A percentile compares a stretch with the other conserved stretches of the same genome.
Evolutionary conservation across 2,797 vertebrate genomes (phyloP).

Genomic region (Pangasius krempfi): DNA sequence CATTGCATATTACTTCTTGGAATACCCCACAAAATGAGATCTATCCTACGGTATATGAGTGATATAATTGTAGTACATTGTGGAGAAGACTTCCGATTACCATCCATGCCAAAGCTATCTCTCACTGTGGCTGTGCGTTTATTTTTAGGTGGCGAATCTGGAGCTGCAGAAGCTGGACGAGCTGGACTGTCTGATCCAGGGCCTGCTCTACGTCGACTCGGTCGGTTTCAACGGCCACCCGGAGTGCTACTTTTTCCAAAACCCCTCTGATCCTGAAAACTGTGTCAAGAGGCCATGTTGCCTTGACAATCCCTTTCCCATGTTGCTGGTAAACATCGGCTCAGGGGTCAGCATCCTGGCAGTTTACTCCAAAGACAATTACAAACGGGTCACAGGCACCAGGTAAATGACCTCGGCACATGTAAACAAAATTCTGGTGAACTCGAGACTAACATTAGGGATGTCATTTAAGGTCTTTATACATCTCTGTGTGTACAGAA

Average conservation of each 20-base stretch:
- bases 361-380: conserved; percentile 88
- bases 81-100: not conserved
- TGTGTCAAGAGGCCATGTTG: conserved; percentile 87
- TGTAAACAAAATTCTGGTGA: not conserved
- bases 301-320: conserved; percentile 85
- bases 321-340: conserved; percentile 88
- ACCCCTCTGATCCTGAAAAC: conserved; percentile 86
- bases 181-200: conserved; percentile 88
- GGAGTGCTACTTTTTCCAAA: conserved; percentile 89
- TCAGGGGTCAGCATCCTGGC: conserved; percentile 89
- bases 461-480: not conserved
- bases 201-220: conserved; percentile 86
- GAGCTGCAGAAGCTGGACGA: conserved; percentile 90
- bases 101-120: not conserved
- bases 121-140: conserved; percentile 19
- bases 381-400: conserved; percentile 86
- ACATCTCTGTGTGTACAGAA: not conserved
- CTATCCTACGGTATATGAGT: not conserved
- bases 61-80: not conserved
- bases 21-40: not conserved
- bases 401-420: conserved; percentile 70
- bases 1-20: not conserved
- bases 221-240: conserved; percentile 87
- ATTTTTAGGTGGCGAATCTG: conserved; percentile 83
- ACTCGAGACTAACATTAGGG: not conserved